These are phyloP conservation scores for Drosophila infuscata DNA, from an alignment of 2,888 invertebrate genomes.

Conservation along the genomic window DNA sequence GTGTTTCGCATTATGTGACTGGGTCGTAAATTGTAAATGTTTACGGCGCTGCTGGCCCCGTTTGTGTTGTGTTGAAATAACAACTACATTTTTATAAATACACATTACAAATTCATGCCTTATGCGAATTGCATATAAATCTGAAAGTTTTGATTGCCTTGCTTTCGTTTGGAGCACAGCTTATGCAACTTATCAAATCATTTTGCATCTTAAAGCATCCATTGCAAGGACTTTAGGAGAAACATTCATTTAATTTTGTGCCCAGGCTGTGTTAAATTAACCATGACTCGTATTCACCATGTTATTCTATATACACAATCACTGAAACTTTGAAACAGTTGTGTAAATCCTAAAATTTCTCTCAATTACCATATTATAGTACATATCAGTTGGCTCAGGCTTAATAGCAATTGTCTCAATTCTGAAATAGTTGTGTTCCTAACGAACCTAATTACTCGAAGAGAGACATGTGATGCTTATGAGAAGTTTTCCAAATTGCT, in stretches of 20 bases:
- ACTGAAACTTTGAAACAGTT: background rate
- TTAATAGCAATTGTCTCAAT: background rate
- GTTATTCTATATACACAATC: background rate
- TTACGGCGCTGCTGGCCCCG: constrained; percentile 30
- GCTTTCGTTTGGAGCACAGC: background rate
- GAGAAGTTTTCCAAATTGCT: background rate
- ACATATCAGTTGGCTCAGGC: background rate
- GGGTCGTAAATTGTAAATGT: constrained; percentile 55
- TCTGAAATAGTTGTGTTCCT: background rate
- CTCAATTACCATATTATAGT: fast-evolving
- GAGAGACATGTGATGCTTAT: background rate
- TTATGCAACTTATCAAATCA: constrained; percentile 6
- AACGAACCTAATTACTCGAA: background rate
- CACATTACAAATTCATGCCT: constrained; percentile 35
- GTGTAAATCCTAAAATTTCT: background rate
- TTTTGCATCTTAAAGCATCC: background rate
- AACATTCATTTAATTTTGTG: background rate
- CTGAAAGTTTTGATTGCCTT: constrained; percentile 24
- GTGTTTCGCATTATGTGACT: constrained; percentile 49
- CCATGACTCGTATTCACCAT: background rate
- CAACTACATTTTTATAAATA: constrained; percentile 45
- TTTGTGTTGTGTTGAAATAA: constrained; percentile 11
- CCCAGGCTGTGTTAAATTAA: background rate
- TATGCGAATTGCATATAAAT: constrained; percentile 31
- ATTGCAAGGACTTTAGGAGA: background rate